phyloP scores from a whole-genome alignment of 2,113 vertebrate species.

The Nothoprocta pentlandii region DNA sequence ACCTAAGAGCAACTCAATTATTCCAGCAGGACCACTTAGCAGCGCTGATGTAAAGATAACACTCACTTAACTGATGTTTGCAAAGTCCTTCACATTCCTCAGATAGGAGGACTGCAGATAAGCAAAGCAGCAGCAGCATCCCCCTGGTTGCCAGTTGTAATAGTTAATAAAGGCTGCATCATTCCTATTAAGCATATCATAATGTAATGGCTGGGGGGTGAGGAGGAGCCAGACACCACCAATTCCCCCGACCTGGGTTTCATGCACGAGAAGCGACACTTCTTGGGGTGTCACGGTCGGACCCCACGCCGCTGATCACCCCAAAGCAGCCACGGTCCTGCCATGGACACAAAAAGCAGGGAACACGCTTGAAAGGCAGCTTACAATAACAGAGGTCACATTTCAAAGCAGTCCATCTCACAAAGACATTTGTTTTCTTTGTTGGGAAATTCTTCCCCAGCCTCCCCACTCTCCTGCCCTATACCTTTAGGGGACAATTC shows the following conservation, averaged over 20 bases:
- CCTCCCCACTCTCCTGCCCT: neutral
- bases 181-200: neutral
- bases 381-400: neutral
- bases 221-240: neutral
- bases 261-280: conserved; percentile 11
- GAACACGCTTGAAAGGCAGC: neutral
- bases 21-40: conserved; percentile 49
- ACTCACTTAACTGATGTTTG: conserved; percentile 23
- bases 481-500: conserved; percentile 43
- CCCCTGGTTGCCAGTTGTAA: neutral
- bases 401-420: conserved; percentile 18
- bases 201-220: neutral
- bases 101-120: neutral
- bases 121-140: neutral
- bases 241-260: neutral
- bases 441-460: neutral
- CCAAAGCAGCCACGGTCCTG: neutral
- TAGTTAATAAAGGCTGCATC: conserved; percentile 33
- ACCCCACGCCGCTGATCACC: neutral
- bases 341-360: neutral
- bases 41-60: conserved; percentile 40
- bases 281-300: neutral
- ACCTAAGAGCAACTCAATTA: conserved; percentile 30
- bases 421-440: conserved; percentile 34
- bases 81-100: conserved; percentile 41